These are phyloP conservation scores for Diploscapter pachys DNA, from an alignment of 1,140 invertebrate genomes.

Conservation along the genomic window DNA sequence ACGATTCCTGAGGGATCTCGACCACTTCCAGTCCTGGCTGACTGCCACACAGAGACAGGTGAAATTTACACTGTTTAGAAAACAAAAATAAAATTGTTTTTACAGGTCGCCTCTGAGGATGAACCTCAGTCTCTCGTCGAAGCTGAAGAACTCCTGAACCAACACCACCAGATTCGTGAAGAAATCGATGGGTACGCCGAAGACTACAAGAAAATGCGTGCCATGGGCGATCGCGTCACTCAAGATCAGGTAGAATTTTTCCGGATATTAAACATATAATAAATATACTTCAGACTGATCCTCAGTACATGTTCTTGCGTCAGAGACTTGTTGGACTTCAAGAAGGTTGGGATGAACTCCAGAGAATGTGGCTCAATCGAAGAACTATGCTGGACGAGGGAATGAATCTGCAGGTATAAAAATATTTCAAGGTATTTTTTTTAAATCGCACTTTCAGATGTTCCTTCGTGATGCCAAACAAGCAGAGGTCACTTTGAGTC, in stretches of 20 bases:
- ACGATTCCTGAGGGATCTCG: slow-evolving; percentile 92
- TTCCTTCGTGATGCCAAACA: slow-evolving; percentile 93
- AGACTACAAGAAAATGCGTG: slow-evolving; percentile 98
- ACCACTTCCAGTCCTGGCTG: slow-evolving; percentile 99
- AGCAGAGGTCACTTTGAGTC: slow-evolving; percentile 91
- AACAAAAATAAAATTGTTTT: slow-evolving; percentile 6
- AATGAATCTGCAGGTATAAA: slow-evolving; percentile 66
- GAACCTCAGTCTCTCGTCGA: slow-evolving; percentile 91
- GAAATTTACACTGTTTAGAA: slow-evolving; percentile 9
- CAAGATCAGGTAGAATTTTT: slow-evolving; percentile 82
- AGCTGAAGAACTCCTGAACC: slow-evolving; percentile 89
- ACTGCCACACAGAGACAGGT: slow-evolving; percentile 79
- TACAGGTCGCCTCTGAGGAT: slow-evolving; percentile 85
- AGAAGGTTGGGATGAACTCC: slow-evolving; percentile 96
- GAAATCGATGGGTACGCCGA: slow-evolving; percentile 98
- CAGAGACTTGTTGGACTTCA: slow-evolving; percentile 86
- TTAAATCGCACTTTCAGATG: slow-evolving; percentile 70
- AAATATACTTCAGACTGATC: slow-evolving; percentile 79
- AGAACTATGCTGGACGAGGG: slow-evolving; percentile 90
- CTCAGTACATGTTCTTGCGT: slow-evolving; percentile 68
- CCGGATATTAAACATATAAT: slow-evolving; percentile 79
- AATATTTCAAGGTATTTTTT: not conserved
- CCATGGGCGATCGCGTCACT: slow-evolving; percentile 91
- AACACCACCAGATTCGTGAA: slow-evolving; percentile 91
- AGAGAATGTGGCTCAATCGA: slow-evolving; percentile 99